A percentile compares a stretch with the other conserved stretches of the same genome.
Evolutionary conservation across 2,888 invertebrate species (phyloP).

Genomic region (Cabera pusaria): DNA sequence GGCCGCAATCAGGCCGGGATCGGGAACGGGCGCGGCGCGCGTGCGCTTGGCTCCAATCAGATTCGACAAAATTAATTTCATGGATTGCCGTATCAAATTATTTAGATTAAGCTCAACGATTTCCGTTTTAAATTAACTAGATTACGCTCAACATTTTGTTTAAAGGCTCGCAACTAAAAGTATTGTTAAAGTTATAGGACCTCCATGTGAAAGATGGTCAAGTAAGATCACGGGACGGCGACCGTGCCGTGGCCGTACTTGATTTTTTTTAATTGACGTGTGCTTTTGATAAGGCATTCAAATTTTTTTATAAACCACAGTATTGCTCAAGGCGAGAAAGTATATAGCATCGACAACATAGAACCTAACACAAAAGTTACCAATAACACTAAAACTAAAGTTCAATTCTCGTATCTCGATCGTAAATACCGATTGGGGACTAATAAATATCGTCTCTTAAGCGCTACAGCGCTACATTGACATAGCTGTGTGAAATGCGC

Average conservation of each 20-base stretch:
- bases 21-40: conserved; percentile 50
- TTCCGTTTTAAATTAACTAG: too few relatives aligned
- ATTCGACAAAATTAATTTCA: conserved; percentile 28
- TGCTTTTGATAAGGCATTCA: too few relatives aligned
- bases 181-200: too few relatives aligned
- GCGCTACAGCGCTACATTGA: conserved; percentile 43
- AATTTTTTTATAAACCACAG: too few relatives aligned
- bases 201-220: too few relatives aligned
- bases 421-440: conserved; percentile 45
- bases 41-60: conserved; percentile 38
- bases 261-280: too few relatives aligned
- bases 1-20: conserved; percentile 40
- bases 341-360: background rate
- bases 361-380: background rate
- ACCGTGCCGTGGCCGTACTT: too few relatives aligned
- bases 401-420: conserved; percentile 40
- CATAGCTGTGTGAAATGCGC: conserved; percentile 37
- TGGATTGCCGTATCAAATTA: conserved; percentile 9
- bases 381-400: conserved; percentile 9
- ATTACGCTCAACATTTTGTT: too few relatives aligned
- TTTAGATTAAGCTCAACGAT: conserved; percentile 13
- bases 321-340: too few relatives aligned
- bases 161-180: too few relatives aligned
- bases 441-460: conserved; percentile 42
- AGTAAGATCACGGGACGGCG: too few relatives aligned